These are phyloP conservation scores for Barbus barbus DNA, from an alignment of 2,113 vertebrate species.

Conservation along the genomic window DNA sequence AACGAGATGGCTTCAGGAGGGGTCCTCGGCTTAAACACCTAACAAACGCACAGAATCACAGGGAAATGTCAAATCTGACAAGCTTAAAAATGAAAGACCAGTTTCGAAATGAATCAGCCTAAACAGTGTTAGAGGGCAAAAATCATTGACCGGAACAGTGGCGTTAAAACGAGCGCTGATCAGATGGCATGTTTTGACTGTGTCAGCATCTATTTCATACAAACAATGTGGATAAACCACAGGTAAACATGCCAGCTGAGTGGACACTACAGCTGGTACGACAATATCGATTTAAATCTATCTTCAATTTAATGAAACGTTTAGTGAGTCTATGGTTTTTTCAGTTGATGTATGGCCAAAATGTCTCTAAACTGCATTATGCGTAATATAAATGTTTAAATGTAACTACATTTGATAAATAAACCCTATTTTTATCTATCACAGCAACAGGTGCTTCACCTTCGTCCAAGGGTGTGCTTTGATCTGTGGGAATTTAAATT, in stretches of 20 bases:
- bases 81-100: background rate
- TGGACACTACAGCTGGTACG: background rate
- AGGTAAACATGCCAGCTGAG: background rate
- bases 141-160: background rate
- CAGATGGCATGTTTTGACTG: background rate
- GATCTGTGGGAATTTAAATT: slow-evolving; percentile 96
- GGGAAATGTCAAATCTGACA: background rate
- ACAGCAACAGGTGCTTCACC: slow-evolving; percentile 63
- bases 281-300: no score
- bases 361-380: no score
- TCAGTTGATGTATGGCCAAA: background rate
- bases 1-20: slow-evolving; percentile 88
- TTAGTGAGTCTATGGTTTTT: background rate
- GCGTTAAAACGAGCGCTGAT: background rate
- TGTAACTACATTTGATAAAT: background rate
- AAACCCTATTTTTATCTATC: background rate
- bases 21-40: slow-evolving; percentile 92
- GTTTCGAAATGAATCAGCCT: background rate
- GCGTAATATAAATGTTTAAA: background rate
- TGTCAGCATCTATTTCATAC: background rate
- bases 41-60: background rate
- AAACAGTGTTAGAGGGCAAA: background rate
- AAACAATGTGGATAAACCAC: background rate
- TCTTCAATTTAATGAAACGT: no score
- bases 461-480: slow-evolving; percentile 96